Conservation (phyloP, 2,888 invertebrate species). For the Drosophila mulleri region DNA sequence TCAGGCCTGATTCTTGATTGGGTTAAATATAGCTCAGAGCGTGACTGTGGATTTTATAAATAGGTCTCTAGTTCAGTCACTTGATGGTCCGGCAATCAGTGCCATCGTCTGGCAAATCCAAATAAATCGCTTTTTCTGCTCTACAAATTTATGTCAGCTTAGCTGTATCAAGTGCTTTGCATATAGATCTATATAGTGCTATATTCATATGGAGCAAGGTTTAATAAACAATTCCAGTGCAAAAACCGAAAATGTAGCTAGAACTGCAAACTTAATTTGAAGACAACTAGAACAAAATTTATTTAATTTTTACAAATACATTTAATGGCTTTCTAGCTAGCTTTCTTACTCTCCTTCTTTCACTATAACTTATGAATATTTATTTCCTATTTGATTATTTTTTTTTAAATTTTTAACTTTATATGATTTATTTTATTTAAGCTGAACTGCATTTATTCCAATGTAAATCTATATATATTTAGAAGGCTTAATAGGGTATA, state of each 20-base stretch:
- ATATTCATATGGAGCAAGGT: neutral
- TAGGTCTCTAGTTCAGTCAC: constrained; percentile 25
- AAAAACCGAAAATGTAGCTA: no score
- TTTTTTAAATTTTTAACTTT: no score
- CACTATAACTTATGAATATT: no score
- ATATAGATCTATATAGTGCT: neutral
- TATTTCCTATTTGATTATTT: no score
- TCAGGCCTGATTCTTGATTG: constrained; percentile 39
- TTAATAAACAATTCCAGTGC: neutral
- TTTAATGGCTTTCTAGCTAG: no score
- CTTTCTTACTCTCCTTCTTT: no score
- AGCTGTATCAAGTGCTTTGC: neutral
- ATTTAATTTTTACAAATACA: no score
- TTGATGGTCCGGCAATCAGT: constrained; percentile 21
- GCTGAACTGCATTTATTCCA: neutral
- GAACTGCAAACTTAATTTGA: neutral
- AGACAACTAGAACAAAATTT: no score
- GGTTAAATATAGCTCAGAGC: constrained; percentile 56
- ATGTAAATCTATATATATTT: no score
- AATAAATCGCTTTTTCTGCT: neutral
- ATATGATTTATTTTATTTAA: neutral
- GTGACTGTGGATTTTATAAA: constrained; percentile 45
- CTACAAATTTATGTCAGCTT: neutral
- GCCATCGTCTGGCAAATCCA: constrained; percentile 5
- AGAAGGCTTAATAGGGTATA: no score